These are phyloP conservation scores for Tetraneura akinire DNA, from an alignment of 1,140 invertebrate species.

Conservation along the genomic window DNA sequence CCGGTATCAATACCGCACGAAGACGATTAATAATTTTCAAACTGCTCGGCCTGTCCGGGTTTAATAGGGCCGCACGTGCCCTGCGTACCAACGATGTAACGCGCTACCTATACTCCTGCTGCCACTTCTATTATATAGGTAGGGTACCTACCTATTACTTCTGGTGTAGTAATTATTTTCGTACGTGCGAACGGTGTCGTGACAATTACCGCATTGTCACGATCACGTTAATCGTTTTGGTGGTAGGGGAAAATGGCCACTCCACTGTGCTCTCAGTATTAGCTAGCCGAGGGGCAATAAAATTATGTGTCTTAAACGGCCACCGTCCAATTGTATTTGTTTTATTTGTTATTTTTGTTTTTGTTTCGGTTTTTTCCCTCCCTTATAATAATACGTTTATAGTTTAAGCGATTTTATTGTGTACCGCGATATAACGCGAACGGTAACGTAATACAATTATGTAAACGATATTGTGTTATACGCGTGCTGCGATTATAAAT, in stretches of 20 bases:
- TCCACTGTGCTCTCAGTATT: background rate
- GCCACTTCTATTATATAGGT: too few relatives aligned
- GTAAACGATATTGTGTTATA: too few relatives aligned
- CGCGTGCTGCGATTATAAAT: too few relatives aligned
- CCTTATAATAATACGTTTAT: too few relatives aligned
- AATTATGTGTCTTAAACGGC: background rate
- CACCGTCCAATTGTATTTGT: background rate
- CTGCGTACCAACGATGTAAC: background rate
- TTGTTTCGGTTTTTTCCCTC: too few relatives aligned
- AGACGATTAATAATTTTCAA: slow-evolving; percentile 32
- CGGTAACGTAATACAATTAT: too few relatives aligned
- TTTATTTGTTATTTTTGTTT: background rate
- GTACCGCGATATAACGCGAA: too few relatives aligned
- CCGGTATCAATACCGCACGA: background rate
- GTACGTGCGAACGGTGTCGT: background rate
- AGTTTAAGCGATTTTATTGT: too few relatives aligned
- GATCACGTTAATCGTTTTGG: slow-evolving; percentile 1
- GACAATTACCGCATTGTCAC: slow-evolving; percentile 17
- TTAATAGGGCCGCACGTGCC: slow-evolving; percentile 25
- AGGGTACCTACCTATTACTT: background rate
- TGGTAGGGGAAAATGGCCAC: too few relatives aligned
- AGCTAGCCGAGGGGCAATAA: background rate
- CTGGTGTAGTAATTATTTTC: background rate
- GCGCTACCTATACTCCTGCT: too few relatives aligned
- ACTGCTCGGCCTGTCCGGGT: background rate